A percentile compares a stretch with the other conserved stretches of the same genome.
Conservation (phyloP, 2,797 vertebrate species). For the Knipowitschia caucasica region DNA sequence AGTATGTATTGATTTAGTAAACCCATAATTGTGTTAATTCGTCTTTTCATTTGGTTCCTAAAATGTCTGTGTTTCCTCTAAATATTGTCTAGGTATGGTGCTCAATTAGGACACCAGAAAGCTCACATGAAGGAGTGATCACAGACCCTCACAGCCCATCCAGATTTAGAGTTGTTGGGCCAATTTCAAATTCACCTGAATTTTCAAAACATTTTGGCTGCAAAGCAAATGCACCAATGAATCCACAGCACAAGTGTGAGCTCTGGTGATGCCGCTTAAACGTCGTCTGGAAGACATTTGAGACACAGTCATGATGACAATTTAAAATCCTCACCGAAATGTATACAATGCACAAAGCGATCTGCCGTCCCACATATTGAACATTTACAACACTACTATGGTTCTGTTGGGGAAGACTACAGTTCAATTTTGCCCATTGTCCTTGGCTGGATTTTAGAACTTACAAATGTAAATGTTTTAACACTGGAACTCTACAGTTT, state of each 20-base stretch:
- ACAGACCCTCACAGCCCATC: slow-evolving; percentile 96
- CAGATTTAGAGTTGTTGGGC: slow-evolving; percentile 90
- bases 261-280: slow-evolving; percentile 81
- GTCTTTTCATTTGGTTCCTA: background rate
- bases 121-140: slow-evolving; percentile 92
- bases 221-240: slow-evolving; percentile 85
- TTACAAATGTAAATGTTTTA: slow-evolving; percentile 47
- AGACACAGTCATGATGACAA: slow-evolving; percentile 19
- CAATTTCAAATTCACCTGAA: slow-evolving; percentile 88
- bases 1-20: slow-evolving; percentile 71
- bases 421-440: slow-evolving; percentile 16
- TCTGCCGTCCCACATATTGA: slow-evolving; percentile 39
- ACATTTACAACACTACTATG: slow-evolving; percentile 41
- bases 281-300: slow-evolving; percentile 14
- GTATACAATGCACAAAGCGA: slow-evolving; percentile 45
- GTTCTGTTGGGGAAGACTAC: slow-evolving; percentile 29
- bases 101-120: slow-evolving; percentile 90
- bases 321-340: slow-evolving; percentile 23
- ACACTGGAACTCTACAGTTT: slow-evolving; percentile 67
- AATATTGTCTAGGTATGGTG: slow-evolving; percentile 88
- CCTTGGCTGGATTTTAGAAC: slow-evolving; percentile 17
- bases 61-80: background rate
- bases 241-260: slow-evolving; percentile 90
- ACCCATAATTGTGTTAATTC: background rate
- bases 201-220: slow-evolving; percentile 91